Percentiles rank a stretch among this genome's conserved stretches.
Evolutionary conservation across 1,140 invertebrate species (phyloP).

Genomic region (Acromyrmex echinatior): DNA sequence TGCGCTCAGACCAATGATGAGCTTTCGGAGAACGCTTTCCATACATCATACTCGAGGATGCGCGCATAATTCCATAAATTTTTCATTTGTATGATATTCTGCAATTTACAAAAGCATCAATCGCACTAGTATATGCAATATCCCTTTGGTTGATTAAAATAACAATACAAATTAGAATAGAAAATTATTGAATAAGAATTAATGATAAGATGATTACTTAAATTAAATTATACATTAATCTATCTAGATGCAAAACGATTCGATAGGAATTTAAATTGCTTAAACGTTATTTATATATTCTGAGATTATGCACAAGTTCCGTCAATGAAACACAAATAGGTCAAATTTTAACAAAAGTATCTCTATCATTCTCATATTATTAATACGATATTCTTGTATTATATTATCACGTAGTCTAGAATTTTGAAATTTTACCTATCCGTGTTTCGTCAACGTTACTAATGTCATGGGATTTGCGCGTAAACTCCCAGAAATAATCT

Average conservation of each 20-base stretch:
- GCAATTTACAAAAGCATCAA: constrained; percentile 6
- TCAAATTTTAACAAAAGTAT: not conserved
- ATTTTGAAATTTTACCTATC: not conserved
- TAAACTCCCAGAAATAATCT: constrained; percentile 32
- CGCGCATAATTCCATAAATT: constrained; percentile 20
- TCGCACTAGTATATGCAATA: not conserved
- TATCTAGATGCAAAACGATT: not conserved
- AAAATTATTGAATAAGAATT: not conserved
- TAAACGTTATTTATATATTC: not conserved
- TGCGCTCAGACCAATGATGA: constrained; percentile 58
- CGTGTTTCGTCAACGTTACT: constrained; percentile 2
- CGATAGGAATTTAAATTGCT: not conserved
- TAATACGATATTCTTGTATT: not conserved
- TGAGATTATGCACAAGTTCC: too few relatives aligned
- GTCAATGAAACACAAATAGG: not conserved
- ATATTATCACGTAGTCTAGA: not conserved
- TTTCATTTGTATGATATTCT: not conserved
- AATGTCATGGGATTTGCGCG: constrained; percentile 16
- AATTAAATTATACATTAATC: not conserved
- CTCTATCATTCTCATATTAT: not conserved
- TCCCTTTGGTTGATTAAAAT: not conserved
- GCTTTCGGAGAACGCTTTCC: constrained; percentile 53
- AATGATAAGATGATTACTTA: not conserved
- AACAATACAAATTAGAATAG: not conserved
- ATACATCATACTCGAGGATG: constrained; percentile 23